These are phyloP conservation scores for Onthophagus sagittarius DNA, from an alignment of 2,888 invertebrate genomes.

Conservation along the genomic window DNA sequence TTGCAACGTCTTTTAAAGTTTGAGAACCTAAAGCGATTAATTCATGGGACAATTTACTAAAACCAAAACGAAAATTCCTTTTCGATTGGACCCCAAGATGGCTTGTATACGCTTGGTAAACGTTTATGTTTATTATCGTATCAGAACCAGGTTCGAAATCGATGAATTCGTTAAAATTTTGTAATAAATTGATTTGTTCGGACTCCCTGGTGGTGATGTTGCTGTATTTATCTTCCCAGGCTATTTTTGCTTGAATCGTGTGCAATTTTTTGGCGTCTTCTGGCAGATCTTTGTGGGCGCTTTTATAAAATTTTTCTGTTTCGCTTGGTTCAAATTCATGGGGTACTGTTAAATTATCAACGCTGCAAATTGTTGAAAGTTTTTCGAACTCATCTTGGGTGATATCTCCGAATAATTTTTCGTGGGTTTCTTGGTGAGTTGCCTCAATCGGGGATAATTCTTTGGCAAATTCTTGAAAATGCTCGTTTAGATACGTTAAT, in stretches of 20 bases:
- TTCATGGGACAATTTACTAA: constrained; percentile 53
- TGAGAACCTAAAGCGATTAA: constrained; percentile 65
- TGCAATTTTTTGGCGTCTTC: background rate
- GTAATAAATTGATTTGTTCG: background rate
- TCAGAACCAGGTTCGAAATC: constrained; percentile 54
- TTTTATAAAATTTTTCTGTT: background rate
- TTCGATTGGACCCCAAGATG: constrained; percentile 16
- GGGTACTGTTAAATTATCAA: background rate
- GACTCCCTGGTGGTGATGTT: no score
- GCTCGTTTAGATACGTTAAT: constrained; percentile 21
- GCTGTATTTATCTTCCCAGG: background rate
- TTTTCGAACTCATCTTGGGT: background rate
- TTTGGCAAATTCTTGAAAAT: constrained; percentile 21
- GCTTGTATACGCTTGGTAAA: constrained; percentile 51
- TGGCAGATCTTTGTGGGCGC: background rate
- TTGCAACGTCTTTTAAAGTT: constrained; percentile 66
- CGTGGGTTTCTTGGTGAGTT: background rate
- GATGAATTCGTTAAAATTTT: constrained; percentile 66
- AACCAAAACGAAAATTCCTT: constrained; percentile 29
- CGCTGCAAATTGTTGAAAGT: constrained; percentile 1
- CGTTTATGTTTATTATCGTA: constrained; percentile 48
- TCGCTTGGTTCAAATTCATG: background rate
- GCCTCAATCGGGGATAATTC: background rate
- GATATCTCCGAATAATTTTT: background rate
- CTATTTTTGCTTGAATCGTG: background rate